These are phyloP conservation scores for Caenorhabditis tropicalis DNA, from an alignment of 1,140 invertebrate genomes.

Conservation along the genomic window DNA sequence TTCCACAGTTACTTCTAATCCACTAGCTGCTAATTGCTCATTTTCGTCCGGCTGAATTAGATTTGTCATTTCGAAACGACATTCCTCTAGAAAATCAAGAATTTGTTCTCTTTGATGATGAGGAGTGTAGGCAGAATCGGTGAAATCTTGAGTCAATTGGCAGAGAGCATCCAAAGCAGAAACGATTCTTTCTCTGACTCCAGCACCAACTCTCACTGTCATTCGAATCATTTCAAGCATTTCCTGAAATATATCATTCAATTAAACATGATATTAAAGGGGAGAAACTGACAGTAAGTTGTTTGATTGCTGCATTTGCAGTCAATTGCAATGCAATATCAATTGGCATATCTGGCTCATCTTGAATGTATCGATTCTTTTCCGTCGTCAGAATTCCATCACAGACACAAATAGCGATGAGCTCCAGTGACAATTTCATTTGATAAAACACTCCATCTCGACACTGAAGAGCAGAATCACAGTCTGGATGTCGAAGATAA, in stretches of 20 bases:
- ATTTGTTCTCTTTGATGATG: slow-evolving; percentile 96
- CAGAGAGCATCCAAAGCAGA: slow-evolving; percentile 86
- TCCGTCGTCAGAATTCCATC: slow-evolving; percentile 80
- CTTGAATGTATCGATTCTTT: slow-evolving; percentile 62
- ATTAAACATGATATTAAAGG: no score
- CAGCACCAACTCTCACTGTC: slow-evolving; percentile 73
- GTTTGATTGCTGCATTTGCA: slow-evolving; percentile 81
- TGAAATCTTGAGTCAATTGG: slow-evolving; percentile 96
- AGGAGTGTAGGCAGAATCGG: slow-evolving; percentile 95
- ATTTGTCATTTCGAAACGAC: slow-evolving; percentile 72
- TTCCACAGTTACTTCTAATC: slow-evolving; percentile 80
- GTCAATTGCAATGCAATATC: slow-evolving; percentile 76
- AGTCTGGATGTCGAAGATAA: slow-evolving; percentile 91
- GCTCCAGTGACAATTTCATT: slow-evolving; percentile 93
- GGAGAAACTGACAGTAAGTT: slow-evolving; percentile 77
- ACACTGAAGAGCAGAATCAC: slow-evolving; percentile 88
- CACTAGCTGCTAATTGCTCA: slow-evolving; percentile 65
- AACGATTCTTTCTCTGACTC: slow-evolving; percentile 77
- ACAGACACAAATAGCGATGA: slow-evolving; percentile 95
- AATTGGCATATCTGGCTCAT: slow-evolving; percentile 66
- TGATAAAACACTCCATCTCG: slow-evolving; percentile 87
- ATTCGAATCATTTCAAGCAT: slow-evolving; percentile 84
- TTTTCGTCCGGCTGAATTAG: slow-evolving; percentile 65
- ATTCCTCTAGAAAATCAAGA: slow-evolving; percentile 76
- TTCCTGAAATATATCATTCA: slow-evolving; percentile 74